These are phyloP conservation scores for Dendrolimus houi DNA, from an alignment of 2,888 invertebrate species.

Conservation along the genomic window DNA sequence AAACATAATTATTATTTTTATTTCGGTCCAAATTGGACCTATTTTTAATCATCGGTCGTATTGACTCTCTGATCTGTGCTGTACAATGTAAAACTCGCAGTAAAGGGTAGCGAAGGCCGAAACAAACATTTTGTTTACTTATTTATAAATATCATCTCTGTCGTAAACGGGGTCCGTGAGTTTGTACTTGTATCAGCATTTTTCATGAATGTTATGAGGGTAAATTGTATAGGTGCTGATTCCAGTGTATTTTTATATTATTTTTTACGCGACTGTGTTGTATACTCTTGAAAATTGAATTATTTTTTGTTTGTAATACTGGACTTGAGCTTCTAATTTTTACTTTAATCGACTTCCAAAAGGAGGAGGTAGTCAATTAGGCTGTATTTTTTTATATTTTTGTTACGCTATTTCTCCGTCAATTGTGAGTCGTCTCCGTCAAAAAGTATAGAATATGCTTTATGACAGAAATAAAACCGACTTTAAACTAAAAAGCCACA, in stretches of 20 bases:
- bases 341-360: too few relatives aligned
- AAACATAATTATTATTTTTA: background rate
- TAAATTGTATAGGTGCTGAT: background rate
- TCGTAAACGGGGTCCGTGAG: background rate
- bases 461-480: too few relatives aligned
- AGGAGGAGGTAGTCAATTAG: too few relatives aligned
- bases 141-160: background rate
- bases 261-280: background rate
- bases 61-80: background rate
- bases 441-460: too few relatives aligned
- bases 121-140: constrained; percentile 3
- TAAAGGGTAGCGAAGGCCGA: background rate
- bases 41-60: background rate
- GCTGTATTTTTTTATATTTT: too few relatives aligned
- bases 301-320: too few relatives aligned
- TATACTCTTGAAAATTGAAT: too few relatives aligned
- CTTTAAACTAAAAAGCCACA: too few relatives aligned
- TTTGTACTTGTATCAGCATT: background rate
- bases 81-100: background rate
- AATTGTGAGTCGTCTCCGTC: too few relatives aligned
- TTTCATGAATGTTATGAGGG: background rate
- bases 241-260: background rate
- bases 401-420: too few relatives aligned
- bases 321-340: too few relatives aligned
- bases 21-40: background rate